Conservation (phyloP, 2,113 vertebrate species). For the Cynoglossus semilaevis region DNA sequence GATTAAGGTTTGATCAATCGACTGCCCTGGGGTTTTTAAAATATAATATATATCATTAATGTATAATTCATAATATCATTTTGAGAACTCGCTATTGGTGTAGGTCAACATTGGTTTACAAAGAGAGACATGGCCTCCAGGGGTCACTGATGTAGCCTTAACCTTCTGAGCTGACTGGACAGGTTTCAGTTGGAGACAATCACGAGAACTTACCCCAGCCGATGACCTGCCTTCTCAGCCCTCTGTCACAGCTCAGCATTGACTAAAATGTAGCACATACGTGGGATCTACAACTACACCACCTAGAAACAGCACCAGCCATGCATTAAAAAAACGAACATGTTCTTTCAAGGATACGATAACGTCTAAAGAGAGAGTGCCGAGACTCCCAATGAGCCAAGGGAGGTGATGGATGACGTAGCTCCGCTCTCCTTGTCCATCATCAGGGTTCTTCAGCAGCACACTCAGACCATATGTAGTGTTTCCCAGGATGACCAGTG, state of each 20-base stretch:
- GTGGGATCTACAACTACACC: background rate
- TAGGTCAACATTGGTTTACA: no score
- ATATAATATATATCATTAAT: no score
- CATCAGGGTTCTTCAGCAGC: slow-evolving; percentile 88
- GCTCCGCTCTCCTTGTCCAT: slow-evolving; percentile 72
- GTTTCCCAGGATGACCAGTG: slow-evolving; percentile 92
- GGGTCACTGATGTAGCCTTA: background rate
- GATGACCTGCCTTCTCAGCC: slow-evolving; percentile 3
- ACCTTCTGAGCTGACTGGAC: background rate
- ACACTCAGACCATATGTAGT: slow-evolving; percentile 85
- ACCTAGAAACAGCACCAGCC: background rate
- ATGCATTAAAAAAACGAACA: background rate
- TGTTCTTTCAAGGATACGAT: slow-evolving; percentile 78
- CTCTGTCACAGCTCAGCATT: background rate
- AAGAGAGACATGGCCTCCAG: background rate
- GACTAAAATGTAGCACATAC: slow-evolving; percentile 34
- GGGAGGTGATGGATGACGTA: slow-evolving; percentile 91
- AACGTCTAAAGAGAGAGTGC: slow-evolving; percentile 84
- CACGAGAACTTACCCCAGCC: slow-evolving; percentile 11
- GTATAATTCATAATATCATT: no score
- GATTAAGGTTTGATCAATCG: no score
- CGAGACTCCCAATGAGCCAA: slow-evolving; percentile 95
- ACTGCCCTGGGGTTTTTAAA: no score
- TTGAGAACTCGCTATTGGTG: no score
- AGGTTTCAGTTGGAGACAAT: background rate